Evolutionary conservation across 2,888 invertebrate genomes (phyloP), one percentile per base, ranked within the genome.

Genomic region (Scotopteryx bipunctaria): DNA sequence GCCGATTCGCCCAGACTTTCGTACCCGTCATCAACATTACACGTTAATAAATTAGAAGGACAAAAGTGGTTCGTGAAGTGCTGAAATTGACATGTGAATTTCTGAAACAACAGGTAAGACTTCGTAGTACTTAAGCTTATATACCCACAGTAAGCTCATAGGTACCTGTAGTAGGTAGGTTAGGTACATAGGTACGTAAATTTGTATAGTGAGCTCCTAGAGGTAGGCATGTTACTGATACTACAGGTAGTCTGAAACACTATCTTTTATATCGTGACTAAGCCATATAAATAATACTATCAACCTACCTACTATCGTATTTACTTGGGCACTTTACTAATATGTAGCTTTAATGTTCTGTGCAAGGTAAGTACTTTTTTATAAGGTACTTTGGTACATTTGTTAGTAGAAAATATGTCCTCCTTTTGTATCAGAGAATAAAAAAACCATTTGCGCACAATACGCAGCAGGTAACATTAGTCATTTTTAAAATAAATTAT

Each of bases 1-100:
- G 84, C 79, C 42, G 31, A 47, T 45, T 52, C 65, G 64, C 57
- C 67, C 59, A 42, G 71, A 76, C 72, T 73, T 70, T 64, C 63
- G 60, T 69, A 72, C 56, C 59, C 53, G 60, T 69, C 65, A 63
- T 53, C 61, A 59, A 46, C 52, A 69, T 64, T 65, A 61, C 72
- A 76, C 73, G 77, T 25, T 15, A 6, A 14, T 27, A 6, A 8
- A 44, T 21, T 23, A 17, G 29, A 21, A 21, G 23, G 8, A 19
- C 8, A 33, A 8, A 11, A 32, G 48, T 48, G 42, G 33, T 5
- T 14, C 1, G 48, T 41, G 41, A 42, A 42, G 48, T 48, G 40
- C 6, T 6, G 11, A 41, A 31, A 51, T 51, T 51, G 40, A 16
- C 14, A 52, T 52, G 46, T 47, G 40, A 29, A 35, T 29, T 29